Base-by-base conservation (phyloP, 2,113 vertebrate species). In the Mustela lutreola region DNA sequence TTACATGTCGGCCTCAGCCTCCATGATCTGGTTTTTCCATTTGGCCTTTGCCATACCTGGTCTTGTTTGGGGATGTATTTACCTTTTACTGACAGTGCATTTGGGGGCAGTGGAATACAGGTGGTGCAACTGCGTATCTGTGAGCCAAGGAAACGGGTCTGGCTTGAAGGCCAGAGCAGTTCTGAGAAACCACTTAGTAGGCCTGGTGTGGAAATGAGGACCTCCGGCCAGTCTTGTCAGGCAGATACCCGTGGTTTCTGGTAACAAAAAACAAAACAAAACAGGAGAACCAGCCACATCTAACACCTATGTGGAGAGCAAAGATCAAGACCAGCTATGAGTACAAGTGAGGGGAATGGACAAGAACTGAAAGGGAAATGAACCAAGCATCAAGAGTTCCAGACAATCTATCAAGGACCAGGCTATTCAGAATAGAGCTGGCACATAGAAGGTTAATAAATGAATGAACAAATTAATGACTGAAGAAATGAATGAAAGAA, bases 131-230 rank as follows among this genome's bases (percentile, higher is more conserved):
- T 82, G 22, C 71, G 4, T 31, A 65, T 63, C 28, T 63, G 24
- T 36, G 24, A 92, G 63, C 26, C n/a, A 31, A 84, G 33, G 58
- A 91, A 76, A 50, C 33, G 5, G 22, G n/a, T 26, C n/a, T 86
- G 53, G 75, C 26, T 50, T 63, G 50, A 96, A 89, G 16, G 21
- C 36, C 58, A 96, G 71, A 84, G n/a, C 0, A 45, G 31, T 71
- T 86, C 53, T 86, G 60, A 94, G 71, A 94, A 95, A 71, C 75
- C 73, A 36, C 73, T 86, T 26, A 89, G 39, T 2, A 82, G 62
- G 28, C 22, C 56, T 87, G 24, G 60, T 89, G 58, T 90, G 78
- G n/a, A 90, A 33, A 58, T 31, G 60, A 62, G 60, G 48, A 79
- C 36, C 42, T 62, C n/a, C 26, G 39, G 48, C 28, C 65, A 82